Conservation (phyloP, 2,888 invertebrate species). For the Cheilosia pagana region DNA sequence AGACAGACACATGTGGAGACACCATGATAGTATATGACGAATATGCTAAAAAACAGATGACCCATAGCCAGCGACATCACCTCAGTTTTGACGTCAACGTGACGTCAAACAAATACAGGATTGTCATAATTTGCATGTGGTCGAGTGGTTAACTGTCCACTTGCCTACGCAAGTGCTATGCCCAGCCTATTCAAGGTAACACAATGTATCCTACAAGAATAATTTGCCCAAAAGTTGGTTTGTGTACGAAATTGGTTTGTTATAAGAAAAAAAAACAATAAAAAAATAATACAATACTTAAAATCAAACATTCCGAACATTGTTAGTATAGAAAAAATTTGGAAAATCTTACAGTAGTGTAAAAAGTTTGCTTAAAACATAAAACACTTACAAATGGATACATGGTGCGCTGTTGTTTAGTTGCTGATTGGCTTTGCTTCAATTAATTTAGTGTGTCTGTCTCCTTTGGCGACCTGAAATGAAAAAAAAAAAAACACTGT, state of each 20-base stretch:
- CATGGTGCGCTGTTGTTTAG: constrained; percentile 70
- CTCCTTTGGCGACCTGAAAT: constrained; percentile 36
- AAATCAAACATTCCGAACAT: constrained; percentile 14
- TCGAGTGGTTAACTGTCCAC: background rate
- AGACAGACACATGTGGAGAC: constrained; percentile 10
- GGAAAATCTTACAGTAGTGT: background rate
- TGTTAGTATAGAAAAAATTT: constrained; percentile 44
- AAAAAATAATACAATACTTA: background rate
- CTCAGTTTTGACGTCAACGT: background rate
- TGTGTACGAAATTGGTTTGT: constrained; percentile 59
- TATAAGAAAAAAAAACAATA: background rate
- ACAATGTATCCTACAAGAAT: constrained; percentile 50
- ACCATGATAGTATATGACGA: background rate
- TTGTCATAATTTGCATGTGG: background rate
- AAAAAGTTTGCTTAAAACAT: background rate
- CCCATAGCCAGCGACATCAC: background rate
- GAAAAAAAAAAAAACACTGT: constrained; percentile 5
- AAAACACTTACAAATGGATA: constrained; percentile 79
- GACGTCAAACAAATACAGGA: constrained; percentile 17
- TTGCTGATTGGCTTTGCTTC: constrained; percentile 15
- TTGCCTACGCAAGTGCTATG: background rate
- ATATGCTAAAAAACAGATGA: background rate
- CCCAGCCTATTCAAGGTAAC: constrained; percentile 46
- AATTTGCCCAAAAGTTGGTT: constrained; percentile 71
- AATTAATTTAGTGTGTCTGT: background rate